phyloP scores from a whole-genome alignment of 2,113 vertebrate genomes.

The Sapayoa aenigma region DNA sequence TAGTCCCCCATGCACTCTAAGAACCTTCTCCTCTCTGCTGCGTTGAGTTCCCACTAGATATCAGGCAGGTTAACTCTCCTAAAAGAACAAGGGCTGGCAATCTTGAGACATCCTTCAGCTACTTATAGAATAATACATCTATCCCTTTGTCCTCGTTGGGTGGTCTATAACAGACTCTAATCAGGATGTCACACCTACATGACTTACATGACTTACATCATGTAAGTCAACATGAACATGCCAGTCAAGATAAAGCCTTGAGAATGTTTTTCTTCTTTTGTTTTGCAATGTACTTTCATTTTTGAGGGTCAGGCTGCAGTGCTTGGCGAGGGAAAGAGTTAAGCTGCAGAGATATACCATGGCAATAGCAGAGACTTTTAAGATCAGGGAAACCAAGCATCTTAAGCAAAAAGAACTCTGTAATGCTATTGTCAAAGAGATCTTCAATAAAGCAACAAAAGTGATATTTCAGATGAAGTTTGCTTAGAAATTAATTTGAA shows the following conservation, averaged over 20 bases:
- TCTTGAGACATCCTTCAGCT: no score
- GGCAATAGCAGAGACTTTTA: not conserved
- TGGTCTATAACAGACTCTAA: no score
- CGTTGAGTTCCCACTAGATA: no score
- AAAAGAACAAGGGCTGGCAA: no score
- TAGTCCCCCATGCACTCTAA: no score
- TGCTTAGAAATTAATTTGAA: not conserved
- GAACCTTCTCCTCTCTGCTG: no score
- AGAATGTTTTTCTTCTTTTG: not conserved
- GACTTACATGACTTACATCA: slow-evolving; percentile 59
- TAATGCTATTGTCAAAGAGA: rapidly evolving
- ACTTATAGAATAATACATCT: no score
- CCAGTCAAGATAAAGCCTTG: slow-evolving; percentile 48
- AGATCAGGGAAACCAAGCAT: not conserved
- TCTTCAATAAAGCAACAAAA: not conserved
- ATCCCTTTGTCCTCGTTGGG: no score
- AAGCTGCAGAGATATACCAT: not conserved
- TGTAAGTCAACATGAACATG: not conserved
- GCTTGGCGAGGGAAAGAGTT: not conserved
- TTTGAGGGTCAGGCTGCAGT: not conserved
- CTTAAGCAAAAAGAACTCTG: not conserved
- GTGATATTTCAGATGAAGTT: not conserved
- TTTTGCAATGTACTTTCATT: not conserved
- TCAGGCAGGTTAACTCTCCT: no score
- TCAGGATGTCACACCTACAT: no score